Percentiles rank a stretch among this genome's conserved stretches.
Conservation (phyloP, 35 echinoderm and acorn worm genomes). For the Ptychodera flava region DNA sequence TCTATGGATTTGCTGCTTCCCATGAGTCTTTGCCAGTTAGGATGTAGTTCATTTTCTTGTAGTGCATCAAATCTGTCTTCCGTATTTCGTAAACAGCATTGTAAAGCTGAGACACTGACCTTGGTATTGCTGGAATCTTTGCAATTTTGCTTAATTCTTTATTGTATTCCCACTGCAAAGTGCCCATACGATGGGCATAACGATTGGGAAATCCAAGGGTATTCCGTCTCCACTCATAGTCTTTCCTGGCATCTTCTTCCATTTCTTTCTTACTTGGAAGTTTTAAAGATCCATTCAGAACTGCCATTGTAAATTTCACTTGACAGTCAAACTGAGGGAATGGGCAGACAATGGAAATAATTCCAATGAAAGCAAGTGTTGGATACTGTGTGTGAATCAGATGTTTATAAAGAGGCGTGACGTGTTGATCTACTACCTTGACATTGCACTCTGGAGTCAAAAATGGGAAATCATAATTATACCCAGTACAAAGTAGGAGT, state of each 20-base stretch:
- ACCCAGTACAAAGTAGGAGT: conserved; percentile 82
- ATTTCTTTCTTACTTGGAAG: conserved; percentile 66
- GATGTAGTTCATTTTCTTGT: conserved; percentile 49
- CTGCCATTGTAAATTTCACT: conserved; percentile 33
- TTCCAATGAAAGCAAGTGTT: conserved; percentile 60
- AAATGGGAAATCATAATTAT: conserved; percentile 64
- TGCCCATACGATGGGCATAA: conserved; percentile 57
- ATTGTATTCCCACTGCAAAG: conserved; percentile 67
- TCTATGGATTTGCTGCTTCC: no score
- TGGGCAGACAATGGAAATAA: conserved; percentile 43
- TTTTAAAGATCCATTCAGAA: conserved; percentile 47
- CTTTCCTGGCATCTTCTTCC: conserved; percentile 34
- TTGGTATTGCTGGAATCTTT: background rate
- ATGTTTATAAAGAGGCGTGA: conserved; percentile 77
- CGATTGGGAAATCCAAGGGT: conserved; percentile 25
- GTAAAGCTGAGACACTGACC: conserved; percentile 44
- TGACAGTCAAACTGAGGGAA: conserved; percentile 64
- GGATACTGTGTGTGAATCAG: conserved; percentile 54
- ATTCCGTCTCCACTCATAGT: conserved; percentile 28
- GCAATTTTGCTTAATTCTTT: conserved; percentile 29
- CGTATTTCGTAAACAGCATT: conserved; percentile 9
- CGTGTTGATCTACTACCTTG: conserved; percentile 18
- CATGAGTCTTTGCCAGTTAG: no score
- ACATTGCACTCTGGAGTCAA: conserved; percentile 53
- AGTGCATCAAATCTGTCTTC: conserved; percentile 24